phyloP scores from a whole-genome alignment of 2,888 invertebrate species.

The Trachelus iudaicus region DNA sequence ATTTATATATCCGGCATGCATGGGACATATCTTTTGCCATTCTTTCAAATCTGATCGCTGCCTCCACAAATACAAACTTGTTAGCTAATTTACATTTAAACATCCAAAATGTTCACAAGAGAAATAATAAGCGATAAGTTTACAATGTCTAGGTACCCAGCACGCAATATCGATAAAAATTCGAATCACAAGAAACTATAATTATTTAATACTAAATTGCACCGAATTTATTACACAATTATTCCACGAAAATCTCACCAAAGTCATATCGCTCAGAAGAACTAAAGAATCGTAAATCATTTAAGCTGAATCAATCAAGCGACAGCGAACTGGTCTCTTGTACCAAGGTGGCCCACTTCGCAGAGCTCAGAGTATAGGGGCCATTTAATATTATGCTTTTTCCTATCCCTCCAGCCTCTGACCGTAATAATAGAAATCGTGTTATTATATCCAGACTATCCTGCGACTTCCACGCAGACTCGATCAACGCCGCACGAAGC shows the following conservation, averaged over 20 bases:
- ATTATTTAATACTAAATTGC: not conserved
- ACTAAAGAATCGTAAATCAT: not conserved
- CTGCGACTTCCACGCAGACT: not conserved
- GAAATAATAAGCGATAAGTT: not conserved
- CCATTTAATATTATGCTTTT: not conserved
- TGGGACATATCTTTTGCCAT: not conserved
- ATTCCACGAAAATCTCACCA: not conserved
- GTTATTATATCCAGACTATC: not conserved
- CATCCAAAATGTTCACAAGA: not conserved
- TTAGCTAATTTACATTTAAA: not conserved
- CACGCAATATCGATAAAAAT: not conserved
- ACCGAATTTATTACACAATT: not conserved
- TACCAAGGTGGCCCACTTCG: not conserved
- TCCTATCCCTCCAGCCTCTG: not conserved
- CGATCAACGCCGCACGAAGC: not conserved
- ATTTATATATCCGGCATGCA: not conserved
- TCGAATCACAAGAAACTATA: not conserved
- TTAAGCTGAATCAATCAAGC: not conserved
- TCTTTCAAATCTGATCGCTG: not conserved
- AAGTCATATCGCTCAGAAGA: not conserved
- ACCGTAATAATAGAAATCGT: not conserved
- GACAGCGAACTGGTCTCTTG: not conserved
- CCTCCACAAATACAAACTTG: not conserved
- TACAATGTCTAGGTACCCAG: not conserved
- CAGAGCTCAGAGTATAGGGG: not conserved